Evolutionary conservation across 2,113 vertebrate genomes (phyloP), one percentile per base, ranked within the genome.

Genomic region (Isurus oxyrinchus): DNA sequence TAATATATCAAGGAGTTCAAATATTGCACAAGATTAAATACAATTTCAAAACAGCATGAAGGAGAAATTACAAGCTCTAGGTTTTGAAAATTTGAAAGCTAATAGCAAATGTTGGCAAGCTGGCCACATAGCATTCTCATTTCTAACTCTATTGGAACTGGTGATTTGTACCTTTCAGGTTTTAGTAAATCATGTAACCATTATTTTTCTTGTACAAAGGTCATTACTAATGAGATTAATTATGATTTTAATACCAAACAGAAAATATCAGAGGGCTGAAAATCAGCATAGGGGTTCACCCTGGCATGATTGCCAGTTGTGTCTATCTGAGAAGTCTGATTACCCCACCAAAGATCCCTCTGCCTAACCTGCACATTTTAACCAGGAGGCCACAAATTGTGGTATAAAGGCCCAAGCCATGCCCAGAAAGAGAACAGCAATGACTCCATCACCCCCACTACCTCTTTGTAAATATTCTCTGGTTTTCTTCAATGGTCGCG

Each of bases 11-110:
- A 61, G 16, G 55, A 94, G 16, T 66, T 94, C 90, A 94, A 63
- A 63, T 63, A 40, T 63, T 93, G 90, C 90, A 93, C 31, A 93
- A 93, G 35, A 63, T 40, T 63, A 94, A 94, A 94, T n/a, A 19
- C 90, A 63, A 93, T 63, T 31, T 66, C 35, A 94, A 94, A 66
- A 44, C 13, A 90, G 53, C 5, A 14, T 19, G 59, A n/a, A 63
- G 59, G 1, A n/a, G 31, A 63, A 66, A 63, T 90, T 63, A 40
- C 14, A 66, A 40, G n/a, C 40, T n/a, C 14, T 63, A 35, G 59
- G 35, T 63, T 94, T 94, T 94, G 90, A 40, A 94, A 61, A 23
- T 44, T n/a, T 63, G 59, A 93, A 63, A 63, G 57, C 16, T 40
- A 21, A 61, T 63, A 6, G n/a, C 57, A 63, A 94, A 63, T 44